A percentile compares a stretch with the other conserved stretches of the same genome.
phyloP scores from a whole-genome alignment of 2,888 invertebrate species.

The Cybosia mesomella region DNA sequence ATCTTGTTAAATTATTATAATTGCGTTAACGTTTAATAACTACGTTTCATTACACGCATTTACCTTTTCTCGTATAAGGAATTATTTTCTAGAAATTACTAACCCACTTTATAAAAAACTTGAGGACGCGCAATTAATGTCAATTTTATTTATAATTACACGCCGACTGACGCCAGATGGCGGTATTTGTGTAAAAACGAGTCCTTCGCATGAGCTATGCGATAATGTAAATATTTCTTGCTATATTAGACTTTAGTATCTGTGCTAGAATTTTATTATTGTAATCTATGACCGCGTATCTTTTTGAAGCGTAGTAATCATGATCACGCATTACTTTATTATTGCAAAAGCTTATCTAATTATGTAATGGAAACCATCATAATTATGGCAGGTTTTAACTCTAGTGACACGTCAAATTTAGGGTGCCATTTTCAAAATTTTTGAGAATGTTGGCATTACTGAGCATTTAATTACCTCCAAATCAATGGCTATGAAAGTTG shows the following conservation, averaged over 20 bases:
- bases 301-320: conserved; percentile 23
- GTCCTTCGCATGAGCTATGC: conserved; percentile 57
- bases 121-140: conserved; percentile 75
- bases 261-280: conserved; percentile 51
- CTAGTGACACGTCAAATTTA: neutral
- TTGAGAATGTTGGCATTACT: conserved; percentile 4
- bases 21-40: conserved; percentile 70
- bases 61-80: conserved; percentile 65
- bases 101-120: conserved; percentile 76
- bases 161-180: conserved; percentile 54
- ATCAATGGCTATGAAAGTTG: neutral
- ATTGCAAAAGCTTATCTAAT: neutral
- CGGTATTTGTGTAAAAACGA: conserved; percentile 66
- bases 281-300: conserved; percentile 56
- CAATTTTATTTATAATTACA: conserved; percentile 83
- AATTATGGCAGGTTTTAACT: neutral
- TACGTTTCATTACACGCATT: conserved; percentile 68
- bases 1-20: conserved; percentile 75
- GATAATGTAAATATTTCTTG: conserved; percentile 58
- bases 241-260: conserved; percentile 53
- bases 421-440: neutral
- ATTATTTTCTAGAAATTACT: conserved; percentile 80
- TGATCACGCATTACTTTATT: neutral
- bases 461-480: neutral
- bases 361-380: neutral